Percentiles rank a stretch among this genome's conserved stretches.
phyloP scores from a whole-genome alignment of 2,888 invertebrate genomes.

The Cancer borealis region DNA sequence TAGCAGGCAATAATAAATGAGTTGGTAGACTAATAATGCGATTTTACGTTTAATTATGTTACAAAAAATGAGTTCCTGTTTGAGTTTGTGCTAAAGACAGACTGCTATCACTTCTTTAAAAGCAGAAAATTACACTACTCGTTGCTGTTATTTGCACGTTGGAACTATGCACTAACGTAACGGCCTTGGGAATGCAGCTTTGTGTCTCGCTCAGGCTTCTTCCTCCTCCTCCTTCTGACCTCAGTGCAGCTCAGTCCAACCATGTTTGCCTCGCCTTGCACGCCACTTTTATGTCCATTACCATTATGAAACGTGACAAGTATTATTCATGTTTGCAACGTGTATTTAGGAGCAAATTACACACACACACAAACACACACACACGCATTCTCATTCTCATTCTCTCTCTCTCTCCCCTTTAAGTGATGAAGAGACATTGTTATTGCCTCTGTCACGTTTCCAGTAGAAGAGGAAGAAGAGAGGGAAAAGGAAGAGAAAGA shows the following conservation, averaged over 20 bases:
- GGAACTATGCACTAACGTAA: background rate
- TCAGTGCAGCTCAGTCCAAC: background rate
- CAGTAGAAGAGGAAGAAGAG: background rate
- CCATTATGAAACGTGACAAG: background rate
- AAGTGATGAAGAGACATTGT: constrained; percentile 18
- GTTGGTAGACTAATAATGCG: background rate
- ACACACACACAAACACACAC: too few species aligned
- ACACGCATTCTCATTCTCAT: too few species aligned
- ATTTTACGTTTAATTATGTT: background rate
- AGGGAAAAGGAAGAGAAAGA: background rate
- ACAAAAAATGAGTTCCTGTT: background rate
- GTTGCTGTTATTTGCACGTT: background rate
- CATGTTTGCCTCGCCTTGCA: background rate
- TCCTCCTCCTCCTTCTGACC: background rate
- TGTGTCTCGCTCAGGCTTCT: background rate
- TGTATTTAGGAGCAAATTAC: background rate
- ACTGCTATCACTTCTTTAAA: background rate
- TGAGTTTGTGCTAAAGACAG: background rate
- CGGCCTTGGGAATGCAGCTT: background rate
- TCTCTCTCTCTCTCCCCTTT: background rate
- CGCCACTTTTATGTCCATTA: background rate
- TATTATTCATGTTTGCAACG: background rate
- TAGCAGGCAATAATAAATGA: background rate
- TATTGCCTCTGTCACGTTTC: constrained; percentile 11
- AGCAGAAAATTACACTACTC: background rate